phyloP scores from a whole-genome alignment of 1,140 invertebrate genomes.

The Orius insidiosus region DNA sequence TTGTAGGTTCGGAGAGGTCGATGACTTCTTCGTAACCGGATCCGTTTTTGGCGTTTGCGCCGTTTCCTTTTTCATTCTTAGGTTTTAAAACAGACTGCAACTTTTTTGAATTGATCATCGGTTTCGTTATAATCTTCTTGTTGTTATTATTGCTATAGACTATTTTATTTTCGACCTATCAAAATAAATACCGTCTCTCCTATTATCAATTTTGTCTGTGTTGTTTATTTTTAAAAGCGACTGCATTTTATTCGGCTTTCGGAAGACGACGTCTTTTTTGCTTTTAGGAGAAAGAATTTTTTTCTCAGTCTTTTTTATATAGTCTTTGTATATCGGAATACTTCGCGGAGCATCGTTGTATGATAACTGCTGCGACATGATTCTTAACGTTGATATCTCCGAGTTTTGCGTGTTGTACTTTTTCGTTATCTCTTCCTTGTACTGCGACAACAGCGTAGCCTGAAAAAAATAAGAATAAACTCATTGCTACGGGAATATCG shows the following conservation, averaged over 20 bases:
- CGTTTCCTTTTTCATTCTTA: constrained; percentile 1
- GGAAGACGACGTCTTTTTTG: background rate
- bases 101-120: background rate
- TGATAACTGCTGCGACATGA: background rate
- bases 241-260: background rate
- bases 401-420: constrained; percentile 1
- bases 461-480: background rate
- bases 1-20: background rate
- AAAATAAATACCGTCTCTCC: too few species aligned
- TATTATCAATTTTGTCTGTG: too few species aligned
- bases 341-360: constrained; percentile 3
- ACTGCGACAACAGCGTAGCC: background rate
- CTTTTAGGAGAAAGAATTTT: too few species aligned
- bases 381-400: background rate
- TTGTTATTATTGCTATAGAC: too few species aligned
- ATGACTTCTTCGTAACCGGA: background rate
- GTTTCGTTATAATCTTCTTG: too few species aligned
- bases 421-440: background rate
- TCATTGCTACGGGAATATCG: too few species aligned
- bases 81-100: constrained; percentile 5
- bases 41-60: background rate
- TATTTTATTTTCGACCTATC: too few species aligned
- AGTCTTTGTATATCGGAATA: constrained; percentile 4
- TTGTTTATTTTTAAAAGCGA: too few species aligned
- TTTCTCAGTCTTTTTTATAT: background rate